Evolutionary conservation across 2,113 vertebrate species (phyloP).

Genomic region (Scytalopus superciliaris): DNA sequence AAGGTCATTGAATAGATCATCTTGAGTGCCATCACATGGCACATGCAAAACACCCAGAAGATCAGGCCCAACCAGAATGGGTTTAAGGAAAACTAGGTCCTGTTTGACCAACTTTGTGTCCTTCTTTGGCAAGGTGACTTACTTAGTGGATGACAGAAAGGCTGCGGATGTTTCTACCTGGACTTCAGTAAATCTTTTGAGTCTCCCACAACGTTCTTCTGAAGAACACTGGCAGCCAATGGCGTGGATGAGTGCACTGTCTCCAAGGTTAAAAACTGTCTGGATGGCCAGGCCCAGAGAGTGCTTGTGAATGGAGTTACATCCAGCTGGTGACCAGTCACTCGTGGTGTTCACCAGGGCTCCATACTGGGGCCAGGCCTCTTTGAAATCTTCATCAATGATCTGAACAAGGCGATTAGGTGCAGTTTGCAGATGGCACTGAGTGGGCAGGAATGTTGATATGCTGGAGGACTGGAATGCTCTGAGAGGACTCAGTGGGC

Average conservation of each 20-base stretch:
- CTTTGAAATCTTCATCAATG: accelerated
- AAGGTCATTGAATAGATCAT: neutral
- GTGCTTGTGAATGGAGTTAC: no score
- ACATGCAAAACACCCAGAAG: neutral
- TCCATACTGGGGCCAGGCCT: no score
- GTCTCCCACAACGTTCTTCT: neutral
- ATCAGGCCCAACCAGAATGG: neutral
- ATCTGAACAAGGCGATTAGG: neutral
- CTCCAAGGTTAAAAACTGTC: no score
- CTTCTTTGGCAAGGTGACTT: neutral
- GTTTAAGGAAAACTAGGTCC: neutral
- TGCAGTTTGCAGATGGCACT: no score
- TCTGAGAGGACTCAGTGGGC: neutral
- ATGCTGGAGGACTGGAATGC: neutral
- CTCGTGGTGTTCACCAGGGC: neutral
- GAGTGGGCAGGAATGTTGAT: neutral
- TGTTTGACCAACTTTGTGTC: neutral
- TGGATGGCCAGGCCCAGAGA: no score
- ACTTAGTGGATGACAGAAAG: no score
- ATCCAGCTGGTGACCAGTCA: no score
- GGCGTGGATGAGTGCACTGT: no score
- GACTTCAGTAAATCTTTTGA: neutral
- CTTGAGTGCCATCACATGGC: neutral
- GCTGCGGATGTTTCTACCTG: neutral
- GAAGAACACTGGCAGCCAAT: neutral